These are phyloP conservation scores for Pachymerium ferrugineum DNA, from an alignment of 2,888 invertebrate species.

Conservation along the genomic window DNA sequence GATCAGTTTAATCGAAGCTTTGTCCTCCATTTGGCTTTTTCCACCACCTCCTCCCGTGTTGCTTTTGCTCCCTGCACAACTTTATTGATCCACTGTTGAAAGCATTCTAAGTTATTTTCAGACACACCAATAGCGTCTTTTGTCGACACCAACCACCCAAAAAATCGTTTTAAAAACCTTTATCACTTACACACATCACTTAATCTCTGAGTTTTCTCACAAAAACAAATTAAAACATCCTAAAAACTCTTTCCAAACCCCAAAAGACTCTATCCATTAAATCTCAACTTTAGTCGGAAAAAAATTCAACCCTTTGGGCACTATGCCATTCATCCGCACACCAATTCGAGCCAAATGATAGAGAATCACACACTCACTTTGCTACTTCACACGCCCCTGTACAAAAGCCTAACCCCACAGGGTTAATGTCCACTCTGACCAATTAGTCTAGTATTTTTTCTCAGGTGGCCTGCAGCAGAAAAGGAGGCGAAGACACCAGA, in stretches of 20 bases:
- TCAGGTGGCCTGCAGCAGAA: not conserved
- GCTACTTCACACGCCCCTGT: not conserved
- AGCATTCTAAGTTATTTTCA: slow-evolving; percentile 13
- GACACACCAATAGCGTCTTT: slow-evolving; percentile 13
- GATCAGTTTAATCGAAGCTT: slow-evolving; percentile 13
- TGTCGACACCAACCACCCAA: slow-evolving; percentile 13
- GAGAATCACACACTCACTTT: not conserved
- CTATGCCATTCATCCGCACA: not conserved
- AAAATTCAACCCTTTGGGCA: not conserved
- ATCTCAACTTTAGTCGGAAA: not conserved
- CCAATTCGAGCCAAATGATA: not conserved
- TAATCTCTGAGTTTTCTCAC: not conserved
- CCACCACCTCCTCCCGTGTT: slow-evolving; percentile 1
- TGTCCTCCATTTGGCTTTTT: slow-evolving; percentile 7
- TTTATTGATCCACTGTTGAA: slow-evolving; percentile 7
- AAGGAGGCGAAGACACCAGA: not conserved
- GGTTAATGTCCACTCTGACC: slow-evolving; percentile 8
- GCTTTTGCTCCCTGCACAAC: slow-evolving; percentile 2
- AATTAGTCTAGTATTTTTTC: not conserved
- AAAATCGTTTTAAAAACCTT: slow-evolving; percentile 9
- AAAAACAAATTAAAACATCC: slow-evolving; percentile 13
- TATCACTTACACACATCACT: slow-evolving; percentile 9
- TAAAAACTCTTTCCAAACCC: not conserved
- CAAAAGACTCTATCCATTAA: not conserved
- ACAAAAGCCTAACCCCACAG: not conserved